phyloP scores from a whole-genome alignment of 2,888 invertebrate genomes.

The Parochlus steinenii region DNA sequence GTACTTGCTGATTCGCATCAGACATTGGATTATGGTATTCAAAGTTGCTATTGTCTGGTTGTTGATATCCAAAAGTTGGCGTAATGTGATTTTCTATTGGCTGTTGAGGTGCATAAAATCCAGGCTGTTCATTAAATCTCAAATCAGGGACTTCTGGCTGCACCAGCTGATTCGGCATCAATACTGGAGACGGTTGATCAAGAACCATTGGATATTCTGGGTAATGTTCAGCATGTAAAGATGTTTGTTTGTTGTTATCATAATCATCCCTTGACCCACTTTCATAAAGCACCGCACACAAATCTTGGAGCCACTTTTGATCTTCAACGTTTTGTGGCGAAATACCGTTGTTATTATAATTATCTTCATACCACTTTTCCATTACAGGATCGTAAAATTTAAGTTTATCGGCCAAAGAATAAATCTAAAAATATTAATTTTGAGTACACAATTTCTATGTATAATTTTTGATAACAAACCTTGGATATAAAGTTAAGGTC shows the following conservation, averaged over 20 bases:
- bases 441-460: slow-evolving; percentile 8
- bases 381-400: slow-evolving; percentile 50
- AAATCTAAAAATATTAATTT: slow-evolving; percentile 22
- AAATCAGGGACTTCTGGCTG: too few species aligned
- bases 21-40: too few species aligned
- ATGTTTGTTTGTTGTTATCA: slow-evolving; percentile 19
- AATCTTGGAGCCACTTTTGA: slow-evolving; percentile 27
- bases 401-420: slow-evolving; percentile 39
- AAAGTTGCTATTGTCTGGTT: too few species aligned
- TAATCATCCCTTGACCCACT: slow-evolving; percentile 17
- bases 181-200: too few species aligned
- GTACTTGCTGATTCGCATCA: too few species aligned
- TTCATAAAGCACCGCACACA: slow-evolving; percentile 20
- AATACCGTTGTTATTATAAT: slow-evolving; percentile 21
- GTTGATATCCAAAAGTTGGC: too few species aligned
- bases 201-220: too few species aligned
- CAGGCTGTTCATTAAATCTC: too few species aligned
- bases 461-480: slow-evolving; percentile 20
- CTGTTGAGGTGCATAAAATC: slow-evolving; percentile 14
- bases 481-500: slow-evolving; percentile 35
- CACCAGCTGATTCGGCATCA: too few species aligned
- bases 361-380: slow-evolving; percentile 23
- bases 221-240: neutral
- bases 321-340: slow-evolving; percentile 20
- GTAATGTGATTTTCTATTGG: slow-evolving; percentile 16